phyloP scores from a whole-genome alignment of 2,888 invertebrate genomes.

The Argyra leucocephala region DNA sequence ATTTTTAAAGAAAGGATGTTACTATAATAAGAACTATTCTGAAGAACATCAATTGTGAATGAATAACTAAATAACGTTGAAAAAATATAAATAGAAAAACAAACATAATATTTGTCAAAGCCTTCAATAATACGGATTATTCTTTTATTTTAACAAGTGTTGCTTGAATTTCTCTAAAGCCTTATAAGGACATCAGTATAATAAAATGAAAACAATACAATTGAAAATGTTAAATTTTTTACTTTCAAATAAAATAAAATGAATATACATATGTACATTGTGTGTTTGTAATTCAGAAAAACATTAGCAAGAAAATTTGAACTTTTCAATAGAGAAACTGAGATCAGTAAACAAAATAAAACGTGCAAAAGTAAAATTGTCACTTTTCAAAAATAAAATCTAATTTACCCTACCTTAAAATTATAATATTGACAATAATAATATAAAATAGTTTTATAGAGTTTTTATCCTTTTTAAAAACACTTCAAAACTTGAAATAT shows the following conservation, averaged over 20 bases:
- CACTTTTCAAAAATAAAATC: neutral
- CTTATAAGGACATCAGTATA: neutral
- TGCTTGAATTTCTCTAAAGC: slow-evolving; percentile 12
- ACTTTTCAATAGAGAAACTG: neutral
- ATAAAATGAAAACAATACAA: neutral
- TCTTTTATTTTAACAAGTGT: slow-evolving; percentile 19
- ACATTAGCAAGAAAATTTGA: neutral
- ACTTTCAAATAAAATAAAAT: too few species aligned
- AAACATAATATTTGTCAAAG: neutral
- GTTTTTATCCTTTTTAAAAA: neutral
- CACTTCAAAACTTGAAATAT: neutral
- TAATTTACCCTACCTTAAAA: neutral
- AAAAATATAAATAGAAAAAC: neutral
- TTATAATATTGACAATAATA: too few species aligned
- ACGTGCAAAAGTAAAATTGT: neutral
- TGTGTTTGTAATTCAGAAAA: neutral
- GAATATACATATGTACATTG: too few species aligned
- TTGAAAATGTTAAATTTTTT: neutral
- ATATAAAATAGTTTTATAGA: slow-evolving; percentile 2
- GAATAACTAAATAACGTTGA: too few species aligned
- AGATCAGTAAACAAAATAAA: neutral
- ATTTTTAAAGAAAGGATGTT: too few species aligned
- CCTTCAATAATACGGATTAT: neutral
- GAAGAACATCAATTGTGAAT: too few species aligned
- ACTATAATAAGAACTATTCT: too few species aligned